phyloP scores from a whole-genome alignment of 2,797 vertebrate genomes.

The Microcaecilia unicolor region DNA sequence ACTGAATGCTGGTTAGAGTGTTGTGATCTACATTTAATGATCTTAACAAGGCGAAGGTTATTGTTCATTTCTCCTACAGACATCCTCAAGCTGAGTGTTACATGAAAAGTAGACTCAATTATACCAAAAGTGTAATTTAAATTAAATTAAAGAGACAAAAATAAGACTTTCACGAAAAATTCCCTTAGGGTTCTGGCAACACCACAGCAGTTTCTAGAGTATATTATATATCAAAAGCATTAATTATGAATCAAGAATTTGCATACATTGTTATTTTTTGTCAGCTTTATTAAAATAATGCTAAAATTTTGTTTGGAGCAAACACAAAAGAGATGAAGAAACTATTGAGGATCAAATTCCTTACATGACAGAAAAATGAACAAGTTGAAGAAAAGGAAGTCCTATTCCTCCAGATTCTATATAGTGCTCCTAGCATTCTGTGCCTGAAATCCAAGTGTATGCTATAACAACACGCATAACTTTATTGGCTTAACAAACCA shows the following conservation, averaged over 20 bases:
- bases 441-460: too few relatives aligned
- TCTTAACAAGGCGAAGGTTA: slow-evolving; percentile 54
- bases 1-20: slow-evolving; percentile 34
- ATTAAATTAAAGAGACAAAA: slow-evolving; percentile 41
- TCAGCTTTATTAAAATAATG: slow-evolving; percentile 37
- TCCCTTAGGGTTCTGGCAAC: slow-evolving; percentile 35
- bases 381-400: too few relatives aligned
- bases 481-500: too few relatives aligned
- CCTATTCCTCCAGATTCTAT: too few relatives aligned
- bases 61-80: slow-evolving; percentile 41
- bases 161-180: slow-evolving; percentile 33
- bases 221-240: slow-evolving; percentile 41
- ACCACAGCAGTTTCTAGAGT: slow-evolving; percentile 41
- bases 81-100: slow-evolving; percentile 37
- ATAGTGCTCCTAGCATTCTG: too few relatives aligned
- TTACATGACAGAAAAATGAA: too few relatives aligned
- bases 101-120: slow-evolving; percentile 51
- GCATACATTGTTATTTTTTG: slow-evolving; percentile 27
- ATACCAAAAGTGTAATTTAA: slow-evolving; percentile 52
- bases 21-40: slow-evolving; percentile 67
- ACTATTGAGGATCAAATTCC: not conserved
- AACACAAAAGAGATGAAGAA: not conserved
- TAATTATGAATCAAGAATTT: slow-evolving; percentile 43
- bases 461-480: too few relatives aligned
- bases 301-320: too few relatives aligned